These are phyloP conservation scores for Apogon talboti DNA, from an alignment of 2,797 vertebrate genomes.

Conservation along the genomic window DNA sequence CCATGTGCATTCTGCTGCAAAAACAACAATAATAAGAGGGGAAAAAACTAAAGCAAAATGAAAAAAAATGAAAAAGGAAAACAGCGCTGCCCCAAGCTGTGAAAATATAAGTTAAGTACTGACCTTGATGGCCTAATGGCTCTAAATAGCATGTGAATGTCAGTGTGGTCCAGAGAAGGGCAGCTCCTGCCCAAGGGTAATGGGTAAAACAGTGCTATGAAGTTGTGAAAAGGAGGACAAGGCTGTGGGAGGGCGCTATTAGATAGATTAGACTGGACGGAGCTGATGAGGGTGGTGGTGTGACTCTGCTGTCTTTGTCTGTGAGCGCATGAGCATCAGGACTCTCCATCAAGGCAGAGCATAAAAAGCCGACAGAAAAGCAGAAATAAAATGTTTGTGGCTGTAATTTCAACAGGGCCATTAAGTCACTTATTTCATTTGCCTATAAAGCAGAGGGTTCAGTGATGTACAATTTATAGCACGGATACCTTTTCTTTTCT, in stretches of 20 bases:
- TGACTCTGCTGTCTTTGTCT: conserved; percentile 18
- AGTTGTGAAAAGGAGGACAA: conserved; percentile 54
- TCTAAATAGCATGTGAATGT: conserved; percentile 76
- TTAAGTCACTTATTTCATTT: conserved; percentile 21
- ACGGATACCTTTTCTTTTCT: conserved; percentile 13
- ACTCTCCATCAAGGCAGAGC: conserved; percentile 2
- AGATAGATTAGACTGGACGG: conserved; percentile 52
- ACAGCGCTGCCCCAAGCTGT: conserved; percentile 61
- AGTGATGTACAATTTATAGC: neutral
- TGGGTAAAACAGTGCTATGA: conserved; percentile 58
- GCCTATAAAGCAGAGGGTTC: conserved; percentile 9
- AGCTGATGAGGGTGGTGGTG: conserved; percentile 26
- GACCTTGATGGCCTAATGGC: conserved; percentile 78
- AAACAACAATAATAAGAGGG: conserved; percentile 55
- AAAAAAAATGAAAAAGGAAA: conserved; percentile 22
- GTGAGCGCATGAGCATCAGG: conserved; percentile 14
- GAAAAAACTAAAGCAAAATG: conserved; percentile 10
- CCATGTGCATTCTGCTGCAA: conserved; percentile 38
- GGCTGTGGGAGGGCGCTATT: conserved; percentile 23
- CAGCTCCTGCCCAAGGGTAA: conserved; percentile 62
- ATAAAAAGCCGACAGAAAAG: conserved; percentile 14
- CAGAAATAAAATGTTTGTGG: conserved; percentile 24
- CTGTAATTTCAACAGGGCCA: conserved; percentile 25
- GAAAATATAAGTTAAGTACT: conserved; percentile 77
- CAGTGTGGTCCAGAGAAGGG: conserved; percentile 68